Evolutionary conservation across 2,113 vertebrate genomes (phyloP).

Genomic region (Platichthys stellatus): DNA sequence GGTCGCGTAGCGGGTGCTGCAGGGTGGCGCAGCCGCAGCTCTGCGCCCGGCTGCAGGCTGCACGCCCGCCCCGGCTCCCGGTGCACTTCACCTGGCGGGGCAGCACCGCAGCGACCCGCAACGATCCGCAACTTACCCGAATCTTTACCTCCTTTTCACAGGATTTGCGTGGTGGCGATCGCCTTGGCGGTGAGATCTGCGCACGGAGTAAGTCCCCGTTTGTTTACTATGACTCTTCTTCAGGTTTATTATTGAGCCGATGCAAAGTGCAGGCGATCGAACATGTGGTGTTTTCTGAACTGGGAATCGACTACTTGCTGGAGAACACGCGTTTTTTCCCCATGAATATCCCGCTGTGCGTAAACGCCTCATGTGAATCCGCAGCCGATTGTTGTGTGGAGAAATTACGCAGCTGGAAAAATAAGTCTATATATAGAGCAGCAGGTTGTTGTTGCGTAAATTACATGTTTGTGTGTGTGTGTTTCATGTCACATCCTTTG

Average conservation of each 20-base stretch:
- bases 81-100: neutral
- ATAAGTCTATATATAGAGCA: neutral
- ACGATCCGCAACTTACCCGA: neutral
- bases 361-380: neutral
- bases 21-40: neutral
- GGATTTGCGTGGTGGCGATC: slow-evolving; percentile 62
- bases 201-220: slow-evolving; percentile 79
- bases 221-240: slow-evolving; percentile 32
- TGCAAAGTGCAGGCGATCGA: neutral
- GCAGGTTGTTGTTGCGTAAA: neutral
- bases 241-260: neutral
- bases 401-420: too few species aligned
- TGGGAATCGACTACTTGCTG: too few species aligned
- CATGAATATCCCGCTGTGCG: neutral
- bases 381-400: neutral
- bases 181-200: slow-evolving; percentile 50
- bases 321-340: too few species aligned
- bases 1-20: neutral
- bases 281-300: neutral
- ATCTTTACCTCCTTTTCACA: slow-evolving; percentile 41
- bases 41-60: neutral
- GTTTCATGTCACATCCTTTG: too few species aligned
- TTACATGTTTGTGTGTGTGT: neutral
- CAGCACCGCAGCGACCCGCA: too few species aligned
- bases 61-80: neutral